Evolutionary conservation across 2,888 invertebrate species (phyloP).

Genomic region (Drosophila mercatorum): DNA sequence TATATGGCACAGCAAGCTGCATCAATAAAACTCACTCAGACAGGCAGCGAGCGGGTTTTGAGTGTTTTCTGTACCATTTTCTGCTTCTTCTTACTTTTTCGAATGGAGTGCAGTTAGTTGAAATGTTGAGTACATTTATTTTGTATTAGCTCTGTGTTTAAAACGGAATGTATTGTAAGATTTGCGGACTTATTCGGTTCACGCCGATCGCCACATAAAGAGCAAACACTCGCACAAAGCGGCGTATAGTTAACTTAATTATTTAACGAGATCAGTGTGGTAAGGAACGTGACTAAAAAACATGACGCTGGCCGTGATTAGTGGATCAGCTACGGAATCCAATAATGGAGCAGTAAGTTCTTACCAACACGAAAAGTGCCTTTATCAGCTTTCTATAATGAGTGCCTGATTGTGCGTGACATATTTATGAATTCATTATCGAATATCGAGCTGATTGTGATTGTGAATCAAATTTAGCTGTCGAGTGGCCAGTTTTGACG

Average conservation of each 20-base stretch:
- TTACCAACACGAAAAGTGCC: neutral
- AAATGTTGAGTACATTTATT: constrained; percentile 23
- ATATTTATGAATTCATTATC: constrained; percentile 41
- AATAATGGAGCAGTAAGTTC: constrained; percentile 65
- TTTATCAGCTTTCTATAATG: constrained; percentile 27
- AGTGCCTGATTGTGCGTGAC: constrained; percentile 28
- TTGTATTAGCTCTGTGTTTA: constrained; percentile 41
- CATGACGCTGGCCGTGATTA: constrained; percentile 57
- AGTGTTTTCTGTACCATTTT: constrained; percentile 42
- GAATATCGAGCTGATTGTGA: constrained; percentile 25
- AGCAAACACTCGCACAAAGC: constrained; percentile 34
- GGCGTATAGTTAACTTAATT: constrained; percentile 61
- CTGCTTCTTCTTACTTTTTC: constrained; percentile 34
- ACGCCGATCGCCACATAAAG: constrained; percentile 62
- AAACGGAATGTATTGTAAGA: constrained; percentile 56
- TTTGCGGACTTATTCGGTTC: constrained; percentile 59
- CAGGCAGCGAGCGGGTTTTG: constrained; percentile 54
- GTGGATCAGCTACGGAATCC: constrained; percentile 43
- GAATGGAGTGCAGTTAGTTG: constrained; percentile 42
- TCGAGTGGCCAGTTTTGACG: constrained; percentile 13
- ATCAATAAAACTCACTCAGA: constrained; percentile 41
- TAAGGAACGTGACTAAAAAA: constrained; percentile 14
- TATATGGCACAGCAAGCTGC: constrained; percentile 26
- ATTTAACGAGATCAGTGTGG: constrained; percentile 7
- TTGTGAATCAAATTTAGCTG: constrained; percentile 18